phyloP scores from a whole-genome alignment of 2,888 invertebrate genomes.

The Steinernema carpocapsae region DNA sequence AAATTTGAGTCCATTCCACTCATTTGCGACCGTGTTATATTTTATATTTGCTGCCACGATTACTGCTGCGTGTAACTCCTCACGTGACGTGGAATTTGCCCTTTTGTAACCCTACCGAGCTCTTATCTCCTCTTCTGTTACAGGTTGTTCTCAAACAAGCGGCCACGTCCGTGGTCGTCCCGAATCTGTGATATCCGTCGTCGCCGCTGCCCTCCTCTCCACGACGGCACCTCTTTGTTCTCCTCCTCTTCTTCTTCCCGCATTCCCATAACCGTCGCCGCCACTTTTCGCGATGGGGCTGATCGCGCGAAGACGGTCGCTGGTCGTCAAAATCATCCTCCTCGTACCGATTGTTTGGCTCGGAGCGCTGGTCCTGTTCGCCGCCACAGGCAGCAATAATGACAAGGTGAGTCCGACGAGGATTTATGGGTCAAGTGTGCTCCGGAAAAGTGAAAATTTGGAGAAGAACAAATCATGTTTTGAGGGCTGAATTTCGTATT shows the following conservation, averaged over 20 bases:
- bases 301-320: constrained; percentile 43
- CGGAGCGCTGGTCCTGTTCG: constrained; percentile 60
- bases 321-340: constrained; percentile 57
- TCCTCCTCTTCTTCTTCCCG: neutral
- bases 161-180: constrained; percentile 16
- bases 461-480: neutral
- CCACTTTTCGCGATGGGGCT: constrained; percentile 10
- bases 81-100: too few relatives aligned
- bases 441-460: neutral
- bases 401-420: constrained; percentile 39
- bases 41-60: too few relatives aligned
- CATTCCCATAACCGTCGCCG: neutral
- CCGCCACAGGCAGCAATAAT: constrained; percentile 45
- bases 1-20: too few relatives aligned
- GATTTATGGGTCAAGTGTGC: constrained; percentile 2
- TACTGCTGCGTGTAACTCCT: too few relatives aligned
- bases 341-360: constrained; percentile 67
- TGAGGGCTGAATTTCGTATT: neutral
- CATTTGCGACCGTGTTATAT: too few relatives aligned
- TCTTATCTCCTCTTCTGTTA: too few relatives aligned
- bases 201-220: neutral
- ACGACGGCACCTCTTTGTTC: neutral
- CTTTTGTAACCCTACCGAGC: too few relatives aligned
- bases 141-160: constrained; percentile 1
- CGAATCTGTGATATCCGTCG: constrained; percentile 22